Base-by-base conservation (phyloP, 2,797 vertebrate species). In the Miichthys miiuy region DNA sequence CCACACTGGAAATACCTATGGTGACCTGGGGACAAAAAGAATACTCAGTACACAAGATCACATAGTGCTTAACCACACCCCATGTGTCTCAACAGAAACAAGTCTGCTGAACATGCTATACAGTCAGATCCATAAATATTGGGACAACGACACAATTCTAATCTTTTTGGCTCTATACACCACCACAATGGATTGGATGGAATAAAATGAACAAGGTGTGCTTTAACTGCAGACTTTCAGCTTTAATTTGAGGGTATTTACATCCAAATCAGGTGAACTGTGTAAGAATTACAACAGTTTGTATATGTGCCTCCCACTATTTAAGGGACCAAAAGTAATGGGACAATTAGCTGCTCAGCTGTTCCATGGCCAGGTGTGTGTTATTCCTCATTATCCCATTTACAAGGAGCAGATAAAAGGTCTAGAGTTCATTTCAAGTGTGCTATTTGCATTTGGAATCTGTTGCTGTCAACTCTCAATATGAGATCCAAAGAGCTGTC, bases 1-100 rank as follows among this genome's bases (percentile, higher is more conserved):
- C 91, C 78, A 97, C 95, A 47, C 91, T 95, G 79, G 95, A 87
- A 56, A 96, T 85, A n/a, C 72, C 87, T 81, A 98, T 94, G 74
- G 54, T 23, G 44, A 91, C 72, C 91, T 92, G 71, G 47, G 68
- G 54, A 63, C 30, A 60, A 21, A 78, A 18, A 70, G 10, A 48
- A 5, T 2, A 4, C 9, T 21, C 16, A 60, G 54, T 2, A 41
- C 42, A 68, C 16, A 47, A 25, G 51, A 38, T 4, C 18, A 25
- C 13, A 38, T 2, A 27, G 63, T 34, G 12, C 10, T 34, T 10
- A 9, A 30, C n/a, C 44, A 34, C 56, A 38, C 54, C 25, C 21
- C 38, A 55, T 27, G 18, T n/a, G 9, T 50, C 12, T n/a, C 6
- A 50, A 25, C 63, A 25, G 14, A 4, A 38, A 21, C 12, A 13